Evolutionary conservation across 2,888 invertebrate species (phyloP).

Genomic region (Mellilla xanthometata): DNA sequence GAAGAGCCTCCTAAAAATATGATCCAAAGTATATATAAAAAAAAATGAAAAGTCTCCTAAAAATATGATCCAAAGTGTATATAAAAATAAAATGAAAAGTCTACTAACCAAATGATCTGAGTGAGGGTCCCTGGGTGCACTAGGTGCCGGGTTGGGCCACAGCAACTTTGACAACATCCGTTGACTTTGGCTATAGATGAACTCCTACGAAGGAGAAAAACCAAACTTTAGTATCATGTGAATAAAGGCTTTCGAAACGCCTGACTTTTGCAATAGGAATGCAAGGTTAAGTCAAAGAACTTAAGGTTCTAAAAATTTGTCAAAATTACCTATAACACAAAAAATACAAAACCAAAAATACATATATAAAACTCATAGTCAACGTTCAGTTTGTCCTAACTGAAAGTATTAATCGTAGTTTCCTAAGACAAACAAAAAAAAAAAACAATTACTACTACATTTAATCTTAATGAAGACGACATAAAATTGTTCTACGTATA

Average conservation of each 20-base stretch:
- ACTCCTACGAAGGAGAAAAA: conserved; percentile 82
- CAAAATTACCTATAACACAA: conserved; percentile 13
- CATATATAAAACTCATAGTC: too few species aligned
- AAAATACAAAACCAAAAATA: too few species aligned
- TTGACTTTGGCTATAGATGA: conserved; percentile 83
- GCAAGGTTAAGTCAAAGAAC: background rate
- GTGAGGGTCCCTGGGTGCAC: conserved; percentile 80
- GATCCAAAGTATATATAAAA: conserved; percentile 46
- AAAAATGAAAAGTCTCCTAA: too few species aligned
- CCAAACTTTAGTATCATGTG: conserved; percentile 70
- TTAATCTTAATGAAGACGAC: too few species aligned
- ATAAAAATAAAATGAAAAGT: conserved; percentile 65
- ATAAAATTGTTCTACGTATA: too few species aligned
- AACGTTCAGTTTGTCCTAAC: too few species aligned
- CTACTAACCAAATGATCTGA: conserved; percentile 83
- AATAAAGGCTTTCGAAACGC: conserved; percentile 58
- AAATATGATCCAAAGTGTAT: background rate
- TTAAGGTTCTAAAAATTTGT: conserved; percentile 10
- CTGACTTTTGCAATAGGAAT: conserved; percentile 35
- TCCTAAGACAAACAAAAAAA: too few species aligned
- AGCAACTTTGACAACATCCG: conserved; percentile 83
- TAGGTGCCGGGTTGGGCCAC: conserved; percentile 80
- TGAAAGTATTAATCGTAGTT: too few species aligned
- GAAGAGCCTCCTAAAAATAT: conserved; percentile 82
- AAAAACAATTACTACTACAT: too few species aligned